Evolutionary conservation across 2,797 vertebrate species (phyloP).

Genomic region (Cyclopterus lumpus): DNA sequence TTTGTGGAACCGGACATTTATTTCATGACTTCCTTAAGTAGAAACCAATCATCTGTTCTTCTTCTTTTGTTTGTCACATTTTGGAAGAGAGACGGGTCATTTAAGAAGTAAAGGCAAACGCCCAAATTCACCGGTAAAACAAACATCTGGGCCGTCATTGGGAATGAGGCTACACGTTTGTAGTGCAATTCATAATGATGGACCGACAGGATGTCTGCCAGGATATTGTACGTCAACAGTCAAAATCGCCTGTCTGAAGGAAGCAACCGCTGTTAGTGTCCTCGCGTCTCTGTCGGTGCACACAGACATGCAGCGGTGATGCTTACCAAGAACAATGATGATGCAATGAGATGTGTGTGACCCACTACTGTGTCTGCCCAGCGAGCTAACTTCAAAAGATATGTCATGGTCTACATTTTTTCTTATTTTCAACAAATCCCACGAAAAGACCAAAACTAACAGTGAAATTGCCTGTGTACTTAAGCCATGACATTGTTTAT

Average conservation of each 20-base stretch:
- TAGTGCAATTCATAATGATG: neutral
- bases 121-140: conserved; percentile 16
- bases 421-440: too few relatives aligned
- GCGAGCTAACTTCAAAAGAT: neutral
- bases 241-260: conserved; percentile 11
- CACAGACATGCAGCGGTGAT: neutral
- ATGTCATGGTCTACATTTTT: neutral
- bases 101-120: conserved; percentile 1
- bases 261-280: conserved; percentile 3
- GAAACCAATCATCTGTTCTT: neutral
- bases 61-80: neutral
- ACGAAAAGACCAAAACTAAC: too few relatives aligned
- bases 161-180: conserved; percentile 3
- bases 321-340: neutral
- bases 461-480: neutral
- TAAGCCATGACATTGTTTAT: neutral
- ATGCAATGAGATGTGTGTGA: neutral
- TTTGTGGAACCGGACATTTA: neutral
- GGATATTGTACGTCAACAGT: conserved; percentile 25
- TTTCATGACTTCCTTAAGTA: conserved; percentile 27
- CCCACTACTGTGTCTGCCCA: neutral
- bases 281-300: neutral
- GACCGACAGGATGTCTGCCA: conserved; percentile 45
- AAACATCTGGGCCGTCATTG: neutral
- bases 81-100: neutral